Evolutionary conservation across 2,797 vertebrate genomes (phyloP), one percentile per base, ranked within the genome.

Genomic region (Thamnophis elegans): DNA sequence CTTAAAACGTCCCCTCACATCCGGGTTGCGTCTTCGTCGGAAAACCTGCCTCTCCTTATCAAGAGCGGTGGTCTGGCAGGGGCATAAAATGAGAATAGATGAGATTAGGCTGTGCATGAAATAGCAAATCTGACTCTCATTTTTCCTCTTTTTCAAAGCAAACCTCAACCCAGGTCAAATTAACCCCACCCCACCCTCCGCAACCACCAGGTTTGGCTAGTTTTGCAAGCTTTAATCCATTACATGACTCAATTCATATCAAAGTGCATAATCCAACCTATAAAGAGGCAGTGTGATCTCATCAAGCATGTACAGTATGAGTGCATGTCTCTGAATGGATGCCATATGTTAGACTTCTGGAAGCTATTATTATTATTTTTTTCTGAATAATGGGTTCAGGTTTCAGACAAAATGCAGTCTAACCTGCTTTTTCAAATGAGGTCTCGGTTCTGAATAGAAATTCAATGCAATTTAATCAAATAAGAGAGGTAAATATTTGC

Each of bases 11-110:
- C 96, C 96, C 96, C 97, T 99, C 97, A 99, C 98, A 99, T 99
- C 98, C 98, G 98, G 98, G 98, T 99, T 96, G 98, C 98, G 97
- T 99, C 99, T 98, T 99, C 98, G 97, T 98, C 98, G 94, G 99
- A 99, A 98, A 99, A 99, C 98, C 98, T 99, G 99, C 99, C 99
- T 99, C 98, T 99, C 98, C 98, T 99, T 99, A 99, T 99, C 99
- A 98, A 99, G 98, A 98, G 99, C 97, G 98, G 99, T 99, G 98
- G 98, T 99, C 99, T 99, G 98, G 95, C 97, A 97, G 97, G 97
- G 97, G 97, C 98, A 97, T 98, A 98, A 98, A 98, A 97, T 98
- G 96, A 98, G 96, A 98, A 97, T 98, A 97, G 97, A 97, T 95
- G 95, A 97, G 97, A 97, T 98, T 98, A 98, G 97, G 97, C 97